These are phyloP conservation scores for Anas platyrhynchos DNA, from an alignment of 2,113 vertebrate genomes.

Conservation along the genomic window DNA sequence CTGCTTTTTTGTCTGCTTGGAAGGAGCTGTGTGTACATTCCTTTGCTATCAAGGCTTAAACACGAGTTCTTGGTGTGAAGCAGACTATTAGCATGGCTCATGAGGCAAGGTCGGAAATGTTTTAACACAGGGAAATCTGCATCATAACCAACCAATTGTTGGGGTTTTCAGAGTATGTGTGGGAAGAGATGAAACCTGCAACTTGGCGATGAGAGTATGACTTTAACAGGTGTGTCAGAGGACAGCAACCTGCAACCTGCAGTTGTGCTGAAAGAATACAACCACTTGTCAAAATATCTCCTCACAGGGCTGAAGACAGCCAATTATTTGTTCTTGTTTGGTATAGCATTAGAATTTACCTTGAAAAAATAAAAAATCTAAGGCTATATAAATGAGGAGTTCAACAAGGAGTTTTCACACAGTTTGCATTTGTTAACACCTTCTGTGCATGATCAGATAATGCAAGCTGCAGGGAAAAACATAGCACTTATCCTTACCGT, in stretches of 20 bases:
- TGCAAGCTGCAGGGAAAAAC: background rate
- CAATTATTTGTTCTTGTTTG: background rate
- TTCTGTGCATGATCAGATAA: background rate
- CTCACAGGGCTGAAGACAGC: background rate
- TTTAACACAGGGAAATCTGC: background rate
- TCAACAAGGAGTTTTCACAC: background rate
- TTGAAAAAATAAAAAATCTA: background rate
- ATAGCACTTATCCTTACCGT: slow-evolving; percentile 39
- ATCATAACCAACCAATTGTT: background rate
- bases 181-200: background rate
- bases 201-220: background rate
- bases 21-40: accelerated
- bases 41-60: background rate
- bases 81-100: accelerated
- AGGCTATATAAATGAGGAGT: background rate
- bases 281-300: background rate
- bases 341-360: background rate
- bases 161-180: background rate
- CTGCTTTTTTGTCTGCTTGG: background rate
- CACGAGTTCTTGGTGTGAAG: background rate
- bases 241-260: background rate
- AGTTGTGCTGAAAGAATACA: background rate
- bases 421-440: background rate
- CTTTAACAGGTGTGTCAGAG: background rate
- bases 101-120: background rate